Evolutionary conservation across 2,888 invertebrate genomes (phyloP).

Genomic region (Synanthedon formicaeformis): DNA sequence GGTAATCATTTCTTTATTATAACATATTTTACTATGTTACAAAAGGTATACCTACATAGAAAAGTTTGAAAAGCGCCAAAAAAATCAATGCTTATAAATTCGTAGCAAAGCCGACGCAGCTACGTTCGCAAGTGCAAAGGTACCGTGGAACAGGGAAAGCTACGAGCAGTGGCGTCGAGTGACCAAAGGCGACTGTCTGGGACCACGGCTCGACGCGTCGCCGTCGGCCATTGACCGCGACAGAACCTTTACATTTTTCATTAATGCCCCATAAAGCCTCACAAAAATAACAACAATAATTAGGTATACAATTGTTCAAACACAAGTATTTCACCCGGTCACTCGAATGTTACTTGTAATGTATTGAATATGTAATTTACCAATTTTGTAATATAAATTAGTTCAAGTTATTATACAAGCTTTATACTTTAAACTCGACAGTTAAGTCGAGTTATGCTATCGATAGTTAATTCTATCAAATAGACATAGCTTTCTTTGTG

Average conservation of each 20-base stretch:
- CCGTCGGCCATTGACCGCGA: slow-evolving; percentile 1
- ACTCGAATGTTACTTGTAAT: no score
- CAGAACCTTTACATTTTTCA: slow-evolving; percentile 5
- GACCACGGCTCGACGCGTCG: background rate
- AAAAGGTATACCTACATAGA: background rate
- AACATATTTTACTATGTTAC: background rate
- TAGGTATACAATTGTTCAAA: background rate
- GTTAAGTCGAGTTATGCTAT: no score
- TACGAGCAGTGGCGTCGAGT: background rate
- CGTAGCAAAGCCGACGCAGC: background rate
- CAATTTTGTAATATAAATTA: no score
- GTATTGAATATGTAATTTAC: no score
- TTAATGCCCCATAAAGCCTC: slow-evolving; percentile 4
- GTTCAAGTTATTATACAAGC: no score
- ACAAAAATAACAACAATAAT: slow-evolving; percentile 2
- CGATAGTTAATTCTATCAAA: no score
- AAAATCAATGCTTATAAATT: background rate
- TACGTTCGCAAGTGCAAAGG: background rate
- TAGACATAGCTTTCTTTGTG: no score
- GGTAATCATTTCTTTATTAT: background rate
- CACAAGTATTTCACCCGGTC: no score
- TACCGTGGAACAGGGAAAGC: background rate
- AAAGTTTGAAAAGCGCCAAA: background rate
- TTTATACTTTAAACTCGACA: no score
- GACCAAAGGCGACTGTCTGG: slow-evolving; percentile 1